phyloP scores from a whole-genome alignment of 2,888 invertebrate species.

The Synanthedon tipuliformis region DNA sequence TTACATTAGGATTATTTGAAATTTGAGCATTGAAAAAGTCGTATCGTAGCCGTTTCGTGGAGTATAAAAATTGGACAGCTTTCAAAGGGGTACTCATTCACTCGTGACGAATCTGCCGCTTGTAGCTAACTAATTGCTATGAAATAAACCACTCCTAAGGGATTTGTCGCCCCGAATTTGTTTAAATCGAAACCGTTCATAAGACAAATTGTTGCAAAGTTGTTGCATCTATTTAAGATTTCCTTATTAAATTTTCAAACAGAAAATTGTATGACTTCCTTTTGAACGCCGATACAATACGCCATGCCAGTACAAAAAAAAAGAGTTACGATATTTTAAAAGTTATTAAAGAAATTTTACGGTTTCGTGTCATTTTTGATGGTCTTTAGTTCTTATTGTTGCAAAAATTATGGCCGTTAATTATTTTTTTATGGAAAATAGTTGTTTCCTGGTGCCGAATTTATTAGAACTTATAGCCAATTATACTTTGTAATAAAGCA shows the following conservation, averaged over 20 bases:
- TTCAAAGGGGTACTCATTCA: constrained; percentile 62
- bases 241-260: neutral
- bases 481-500: no score
- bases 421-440: no score
- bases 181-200: constrained; percentile 53
- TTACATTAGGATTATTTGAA: no score
- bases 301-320: neutral
- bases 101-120: constrained; percentile 60
- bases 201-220: neutral
- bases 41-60: constrained; percentile 9
- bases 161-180: constrained; percentile 48
- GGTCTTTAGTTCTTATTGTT: neutral
- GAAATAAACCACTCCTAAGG: constrained; percentile 60
- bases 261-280: neutral
- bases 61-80: constrained; percentile 14
- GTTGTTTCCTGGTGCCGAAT: no score
- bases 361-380: neutral
- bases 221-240: neutral
- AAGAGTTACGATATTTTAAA: neutral
- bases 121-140: constrained; percentile 68
- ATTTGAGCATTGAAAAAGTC: neutral
- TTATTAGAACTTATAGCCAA: no score
- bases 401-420: neutral
- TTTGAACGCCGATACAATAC: no score
- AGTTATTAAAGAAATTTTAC: neutral